Base-by-base conservation (phyloP, 2,797 vertebrate genomes). In the Pseudomugil gertrudae region DNA sequence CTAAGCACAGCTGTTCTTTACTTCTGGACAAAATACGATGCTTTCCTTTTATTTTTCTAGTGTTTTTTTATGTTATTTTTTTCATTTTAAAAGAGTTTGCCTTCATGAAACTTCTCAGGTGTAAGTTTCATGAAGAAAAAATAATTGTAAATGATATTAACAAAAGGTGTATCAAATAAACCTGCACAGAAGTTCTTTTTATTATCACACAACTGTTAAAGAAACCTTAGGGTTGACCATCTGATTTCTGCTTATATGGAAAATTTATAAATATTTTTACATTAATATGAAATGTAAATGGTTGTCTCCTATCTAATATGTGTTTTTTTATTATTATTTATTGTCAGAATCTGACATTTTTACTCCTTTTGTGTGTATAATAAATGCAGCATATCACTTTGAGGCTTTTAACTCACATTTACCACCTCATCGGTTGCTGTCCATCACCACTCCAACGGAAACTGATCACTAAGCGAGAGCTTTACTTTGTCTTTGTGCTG, bases 401-500 rank as follows among this genome's bases (percentile, higher is more conserved):
- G 61, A 79, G 88, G 86, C 75, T 81, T 82, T 90, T 89, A 87
- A 84, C 86, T 92, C 90, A 90, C 91, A 82, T 84, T 56, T 53
- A 9, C 15, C 2, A 79, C 83, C 85, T 91, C 90, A 93, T 93
- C 93, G 90, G 63, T 88, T 71, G 86, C 86, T 89, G 87, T 92
- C 88, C 83, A 87, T 89, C 86, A 84, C 84, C 83, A 68, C 86
- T 87, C 82, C 68, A 75, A 74, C 66, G 84, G 89, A 81, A 79
- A 56, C 57, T 3, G 63, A 80, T 73, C 83, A 70, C 76, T 66
- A 19, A 91, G 88, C 82, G 89, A 89, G 91, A 89, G 78, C 85
- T 89, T 78, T 75, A 91, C 85, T 90, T 93, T 93, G 86, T 92
- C 90, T 94, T 86, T 86, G 78, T 90, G 90, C 81, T 76, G 84